These are phyloP conservation scores for Acanthurus leucopareius DNA, from an alignment of 2,797 vertebrate genomes.

Conservation along the genomic window DNA sequence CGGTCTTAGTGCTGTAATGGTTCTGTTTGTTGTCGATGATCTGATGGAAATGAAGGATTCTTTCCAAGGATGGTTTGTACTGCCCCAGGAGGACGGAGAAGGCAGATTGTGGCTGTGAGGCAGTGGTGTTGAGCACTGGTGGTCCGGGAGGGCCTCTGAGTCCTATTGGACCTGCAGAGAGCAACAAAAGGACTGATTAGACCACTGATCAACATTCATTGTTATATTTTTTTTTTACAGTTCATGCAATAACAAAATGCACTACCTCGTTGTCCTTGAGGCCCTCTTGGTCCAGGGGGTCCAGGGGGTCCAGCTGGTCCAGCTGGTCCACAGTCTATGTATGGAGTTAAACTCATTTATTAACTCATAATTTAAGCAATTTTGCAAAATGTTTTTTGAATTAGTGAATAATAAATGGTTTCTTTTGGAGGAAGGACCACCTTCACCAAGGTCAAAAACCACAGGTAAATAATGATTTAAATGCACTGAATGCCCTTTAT, in stretches of 20 bases:
- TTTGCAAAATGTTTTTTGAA: slow-evolving; percentile 8
- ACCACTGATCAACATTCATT: not conserved
- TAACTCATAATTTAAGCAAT: not conserved
- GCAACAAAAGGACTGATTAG: slow-evolving; percentile 12
- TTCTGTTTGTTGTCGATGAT: slow-evolving; percentile 62
- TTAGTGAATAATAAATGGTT: not conserved
- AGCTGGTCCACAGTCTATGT: not conserved
- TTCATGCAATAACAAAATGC: not conserved
- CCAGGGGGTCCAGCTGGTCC: slow-evolving; percentile 6
- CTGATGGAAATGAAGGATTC: slow-evolving; percentile 45
- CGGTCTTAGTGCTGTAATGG: slow-evolving; percentile 43
- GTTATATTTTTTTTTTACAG: not conserved
- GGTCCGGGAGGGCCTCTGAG: slow-evolving; percentile 30
- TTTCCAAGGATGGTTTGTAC: slow-evolving; percentile 2
- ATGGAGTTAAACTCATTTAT: not conserved
- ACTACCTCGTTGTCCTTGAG: slow-evolving; percentile 60
- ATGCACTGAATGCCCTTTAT: not conserved
- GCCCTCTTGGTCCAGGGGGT: not conserved
- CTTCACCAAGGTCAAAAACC: slow-evolving; percentile 24
- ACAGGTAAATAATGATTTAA: not conserved
- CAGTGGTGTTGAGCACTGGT: slow-evolving; percentile 18
- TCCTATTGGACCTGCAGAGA: slow-evolving; percentile 40
- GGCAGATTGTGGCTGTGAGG: slow-evolving; percentile 36
- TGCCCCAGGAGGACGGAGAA: slow-evolving; percentile 50
- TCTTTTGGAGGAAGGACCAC: not conserved